Conservation (phyloP, 2,113 vertebrate species). For the Chaenogobius annularis region DNA sequence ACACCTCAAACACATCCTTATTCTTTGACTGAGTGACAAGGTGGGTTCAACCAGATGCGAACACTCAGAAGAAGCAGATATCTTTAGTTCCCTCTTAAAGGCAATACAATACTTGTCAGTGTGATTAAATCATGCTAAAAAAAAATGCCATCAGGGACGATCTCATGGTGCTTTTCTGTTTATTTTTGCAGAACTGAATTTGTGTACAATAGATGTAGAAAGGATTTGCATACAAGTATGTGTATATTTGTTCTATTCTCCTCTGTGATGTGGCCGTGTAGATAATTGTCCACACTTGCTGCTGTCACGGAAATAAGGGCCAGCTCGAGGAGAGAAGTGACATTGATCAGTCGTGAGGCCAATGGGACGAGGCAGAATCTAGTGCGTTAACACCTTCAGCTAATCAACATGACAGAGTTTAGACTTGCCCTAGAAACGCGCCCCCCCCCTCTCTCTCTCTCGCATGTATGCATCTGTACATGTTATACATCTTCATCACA, state of each 20-base stretch:
- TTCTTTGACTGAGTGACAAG: not conserved
- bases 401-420: slow-evolving; percentile 82
- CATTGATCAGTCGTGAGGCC: slow-evolving; percentile 75
- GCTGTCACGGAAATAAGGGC: slow-evolving; percentile 18
- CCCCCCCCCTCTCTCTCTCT: not conserved
- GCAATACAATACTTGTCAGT: not conserved
- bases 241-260: not conserved
- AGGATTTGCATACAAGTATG: not conserved
- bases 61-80: not conserved
- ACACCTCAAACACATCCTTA: too few relatives aligned
- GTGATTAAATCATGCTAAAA: not conserved
- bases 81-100: not conserved
- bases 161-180: too few relatives aligned
- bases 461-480: slow-evolving; percentile 17
- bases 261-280: not conserved
- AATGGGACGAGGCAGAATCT: slow-evolving; percentile 73
- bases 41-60: not conserved
- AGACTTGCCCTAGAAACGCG: slow-evolving; percentile 72
- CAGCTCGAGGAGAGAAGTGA: slow-evolving; percentile 49
- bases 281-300: slow-evolving; percentile 8
- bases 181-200: too few relatives aligned
- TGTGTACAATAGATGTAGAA: not conserved
- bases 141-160: not conserved
- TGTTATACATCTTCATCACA: slow-evolving; percentile 59
- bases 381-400: slow-evolving; percentile 77